Conservation (phyloP, 2,797 vertebrate genomes). For the Rhyacichthys aspro region DNA sequence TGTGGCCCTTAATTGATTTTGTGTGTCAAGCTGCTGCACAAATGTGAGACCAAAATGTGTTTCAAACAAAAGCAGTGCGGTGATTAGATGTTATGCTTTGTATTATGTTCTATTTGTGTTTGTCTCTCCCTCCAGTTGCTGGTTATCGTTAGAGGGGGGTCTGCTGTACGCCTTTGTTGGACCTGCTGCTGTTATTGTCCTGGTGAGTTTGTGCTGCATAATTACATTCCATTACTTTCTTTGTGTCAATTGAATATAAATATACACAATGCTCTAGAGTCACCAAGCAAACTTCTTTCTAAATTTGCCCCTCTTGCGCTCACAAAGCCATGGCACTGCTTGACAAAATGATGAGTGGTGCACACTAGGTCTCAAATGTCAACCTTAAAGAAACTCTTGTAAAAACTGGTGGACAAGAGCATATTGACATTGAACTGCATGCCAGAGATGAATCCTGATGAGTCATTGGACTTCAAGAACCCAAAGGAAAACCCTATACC, state of each 20-base stretch:
- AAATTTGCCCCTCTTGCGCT: not conserved
- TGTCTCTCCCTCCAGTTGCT: slow-evolving; percentile 82
- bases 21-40: slow-evolving; percentile 21
- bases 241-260: too few relatives aligned
- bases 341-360: slow-evolving; percentile 49
- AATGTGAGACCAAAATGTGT: slow-evolving; percentile 12
- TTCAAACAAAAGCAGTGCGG: slow-evolving; percentile 6
- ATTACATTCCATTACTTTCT: not conserved
- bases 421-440: slow-evolving; percentile 19
- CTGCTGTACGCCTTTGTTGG: slow-evolving; percentile 97
- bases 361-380: slow-evolving; percentile 53
- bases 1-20: slow-evolving; percentile 43
- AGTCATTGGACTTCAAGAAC: too few relatives aligned
- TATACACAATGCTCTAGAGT: not conserved
- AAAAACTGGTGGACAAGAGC: slow-evolving; percentile 32
- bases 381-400: slow-evolving; percentile 23
- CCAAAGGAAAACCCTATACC: too few relatives aligned
- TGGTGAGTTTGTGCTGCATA: slow-evolving; percentile 82
- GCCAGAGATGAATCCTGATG: slow-evolving; percentile 18
- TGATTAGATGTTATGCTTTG: slow-evolving; percentile 7
- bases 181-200: slow-evolving; percentile 95
- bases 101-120: slow-evolving; percentile 4
- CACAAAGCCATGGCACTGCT: slow-evolving; percentile 19
- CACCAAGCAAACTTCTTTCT: slow-evolving; percentile 2
- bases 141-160: slow-evolving; percentile 96